A percentile compares a stretch with the other conserved stretches of the same genome.
These are phyloP conservation scores for Monomorium pharaonis DNA, from an alignment of 1,140 invertebrate genomes.

Conservation along the genomic window DNA sequence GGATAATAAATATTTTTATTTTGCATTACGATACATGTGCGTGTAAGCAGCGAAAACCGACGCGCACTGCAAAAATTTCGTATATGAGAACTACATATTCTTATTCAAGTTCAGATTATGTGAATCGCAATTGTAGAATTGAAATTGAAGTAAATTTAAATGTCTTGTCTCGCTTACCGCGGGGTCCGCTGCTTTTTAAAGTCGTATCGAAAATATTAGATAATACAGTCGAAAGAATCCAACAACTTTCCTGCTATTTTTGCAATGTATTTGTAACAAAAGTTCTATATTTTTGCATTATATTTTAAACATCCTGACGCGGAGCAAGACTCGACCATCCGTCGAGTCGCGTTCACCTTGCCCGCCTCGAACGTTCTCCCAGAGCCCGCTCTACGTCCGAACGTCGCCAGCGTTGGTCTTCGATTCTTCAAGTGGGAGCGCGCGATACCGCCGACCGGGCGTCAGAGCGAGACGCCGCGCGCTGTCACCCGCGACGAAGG, in stretches of 20 bases:
- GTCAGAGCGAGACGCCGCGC: constrained; percentile 21
- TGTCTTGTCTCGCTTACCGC: not conserved
- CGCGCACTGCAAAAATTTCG: not conserved
- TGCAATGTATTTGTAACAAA: not conserved
- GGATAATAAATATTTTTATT: constrained; percentile 20
- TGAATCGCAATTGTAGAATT: not conserved
- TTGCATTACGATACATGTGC: not conserved
- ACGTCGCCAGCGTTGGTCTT: constrained; percentile 26
- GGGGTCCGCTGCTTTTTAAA: not conserved
- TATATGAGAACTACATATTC: not conserved
- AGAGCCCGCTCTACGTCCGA: not conserved
- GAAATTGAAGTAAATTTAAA: not conserved
- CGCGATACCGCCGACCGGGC: not conserved
- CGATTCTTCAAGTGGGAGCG: constrained; percentile 36
- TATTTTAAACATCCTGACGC: too few species aligned
- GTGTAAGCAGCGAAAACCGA: not conserved
- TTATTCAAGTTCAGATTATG: not conserved
- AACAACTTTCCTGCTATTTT: not conserved
- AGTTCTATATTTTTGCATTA: not conserved
- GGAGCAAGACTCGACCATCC: not conserved
- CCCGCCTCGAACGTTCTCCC: not conserved
- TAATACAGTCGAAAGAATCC: not conserved
- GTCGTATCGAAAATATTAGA: not conserved
- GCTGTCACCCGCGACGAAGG: constrained; percentile 26
- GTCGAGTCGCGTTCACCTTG: not conserved